Conservation (phyloP, 2,797 vertebrate species). For the Sternotherus odoratus region DNA sequence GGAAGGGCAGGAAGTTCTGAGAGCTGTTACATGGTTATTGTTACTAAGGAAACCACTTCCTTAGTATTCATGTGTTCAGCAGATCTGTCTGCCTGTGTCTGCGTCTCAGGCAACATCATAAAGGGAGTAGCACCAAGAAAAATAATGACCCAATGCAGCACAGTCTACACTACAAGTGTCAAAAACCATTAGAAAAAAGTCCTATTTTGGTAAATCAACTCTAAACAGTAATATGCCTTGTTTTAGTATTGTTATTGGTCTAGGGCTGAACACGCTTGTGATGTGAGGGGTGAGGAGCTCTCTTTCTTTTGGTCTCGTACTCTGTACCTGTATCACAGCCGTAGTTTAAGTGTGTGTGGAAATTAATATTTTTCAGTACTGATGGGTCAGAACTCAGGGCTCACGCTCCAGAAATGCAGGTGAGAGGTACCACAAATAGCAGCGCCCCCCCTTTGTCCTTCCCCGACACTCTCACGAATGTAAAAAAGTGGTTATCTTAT, state of each 20-base stretch:
- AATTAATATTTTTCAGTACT: background rate
- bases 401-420: background rate
- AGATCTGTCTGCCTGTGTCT: slow-evolving; percentile 43
- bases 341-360: background rate
- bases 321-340: background rate
- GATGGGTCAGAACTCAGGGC: background rate
- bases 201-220: background rate
- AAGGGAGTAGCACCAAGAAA: slow-evolving; percentile 49
- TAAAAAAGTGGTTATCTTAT: background rate
- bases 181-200: background rate
- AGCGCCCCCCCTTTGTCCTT: background rate
- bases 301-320: background rate
- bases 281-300: background rate
- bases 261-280: background rate
- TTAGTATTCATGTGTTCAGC: slow-evolving; percentile 80
- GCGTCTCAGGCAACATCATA: slow-evolving; percentile 42
- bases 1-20: slow-evolving; percentile 75
- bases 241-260: background rate
- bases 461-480: background rate
- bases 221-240: background rate
- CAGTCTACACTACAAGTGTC: background rate
- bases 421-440: background rate
- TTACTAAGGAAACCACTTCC: slow-evolving; percentile 84
- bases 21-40: slow-evolving; percentile 71
- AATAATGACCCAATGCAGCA: slow-evolving; percentile 47